phyloP scores from a whole-genome alignment of 2,888 invertebrate species.

The Tuta absoluta region DNA sequence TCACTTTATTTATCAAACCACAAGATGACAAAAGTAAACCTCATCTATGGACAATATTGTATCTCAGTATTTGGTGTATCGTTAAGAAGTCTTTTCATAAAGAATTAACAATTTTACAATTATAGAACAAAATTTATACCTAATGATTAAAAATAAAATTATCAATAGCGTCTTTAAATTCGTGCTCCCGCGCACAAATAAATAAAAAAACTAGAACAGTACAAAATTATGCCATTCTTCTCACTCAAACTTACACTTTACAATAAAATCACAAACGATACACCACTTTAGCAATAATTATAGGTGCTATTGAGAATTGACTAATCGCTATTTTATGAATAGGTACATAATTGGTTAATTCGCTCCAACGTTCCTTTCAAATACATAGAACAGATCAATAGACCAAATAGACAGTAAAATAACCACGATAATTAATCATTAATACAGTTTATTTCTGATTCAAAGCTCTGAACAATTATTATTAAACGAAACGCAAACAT shows the following conservation, averaged over 20 bases:
- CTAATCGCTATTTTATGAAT: neutral
- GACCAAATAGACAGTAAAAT: neutral
- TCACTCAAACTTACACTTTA: neutral
- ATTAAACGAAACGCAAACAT: too few species aligned
- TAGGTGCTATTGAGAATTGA: slow-evolving; percentile 11
- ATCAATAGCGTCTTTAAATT: neutral
- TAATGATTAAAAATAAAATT: neutral
- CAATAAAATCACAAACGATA: slow-evolving; percentile 4
- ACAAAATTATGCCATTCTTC: neutral
- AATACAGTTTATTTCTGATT: neutral
- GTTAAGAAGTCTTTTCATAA: neutral
- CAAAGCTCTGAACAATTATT: neutral
- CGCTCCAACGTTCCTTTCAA: neutral
- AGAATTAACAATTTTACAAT: neutral
- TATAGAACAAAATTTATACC: neutral
- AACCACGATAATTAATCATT: neutral
- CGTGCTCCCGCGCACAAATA: neutral
- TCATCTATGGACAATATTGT: slow-evolving; percentile 69
- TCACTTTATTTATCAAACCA: slow-evolving; percentile 79
- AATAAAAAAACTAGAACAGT: neutral
- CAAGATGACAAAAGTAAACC: slow-evolving; percentile 74
- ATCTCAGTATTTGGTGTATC: slow-evolving; percentile 10
- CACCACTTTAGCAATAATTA: neutral
- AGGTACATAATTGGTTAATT: slow-evolving; percentile 7
- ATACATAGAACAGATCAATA: neutral